Evolutionary conservation across 2,113 vertebrate species (phyloP).

Genomic region (Microtus montanus): DNA sequence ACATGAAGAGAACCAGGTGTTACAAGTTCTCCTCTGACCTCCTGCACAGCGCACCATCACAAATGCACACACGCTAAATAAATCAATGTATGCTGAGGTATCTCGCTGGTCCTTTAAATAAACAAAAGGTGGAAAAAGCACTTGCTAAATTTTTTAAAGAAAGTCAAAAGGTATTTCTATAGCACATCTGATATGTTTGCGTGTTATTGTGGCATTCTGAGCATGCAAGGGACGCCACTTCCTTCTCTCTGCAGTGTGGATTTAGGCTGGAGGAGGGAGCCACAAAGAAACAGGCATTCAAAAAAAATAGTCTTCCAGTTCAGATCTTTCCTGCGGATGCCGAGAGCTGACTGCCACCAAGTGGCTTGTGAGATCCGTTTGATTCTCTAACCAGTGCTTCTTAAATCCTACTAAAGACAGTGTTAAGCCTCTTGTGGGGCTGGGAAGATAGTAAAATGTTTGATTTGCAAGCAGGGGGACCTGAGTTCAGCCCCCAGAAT

Average conservation of each 20-base stretch:
- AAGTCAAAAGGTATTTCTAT: neutral
- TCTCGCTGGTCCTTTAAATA: neutral
- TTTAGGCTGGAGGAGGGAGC: neutral
- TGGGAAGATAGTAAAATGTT: neutral
- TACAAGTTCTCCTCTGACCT: neutral
- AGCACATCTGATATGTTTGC: neutral
- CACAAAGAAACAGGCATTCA: neutral
- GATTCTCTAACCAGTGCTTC: conserved; percentile 76
- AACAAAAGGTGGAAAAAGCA: neutral
- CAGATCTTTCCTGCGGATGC: conserved; percentile 55
- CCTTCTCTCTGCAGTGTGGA: neutral
- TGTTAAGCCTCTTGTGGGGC: conserved; percentile 67
- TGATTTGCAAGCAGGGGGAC: neutral
- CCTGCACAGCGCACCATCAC: neutral
- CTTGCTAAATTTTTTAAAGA: neutral
- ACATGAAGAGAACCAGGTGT: neutral
- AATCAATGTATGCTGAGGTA: neutral
- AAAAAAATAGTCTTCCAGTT: neutral
- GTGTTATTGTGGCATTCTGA: neutral
- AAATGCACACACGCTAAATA: neutral
- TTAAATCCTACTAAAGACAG: conserved; percentile 67
- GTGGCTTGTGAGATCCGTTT: conserved; percentile 80
- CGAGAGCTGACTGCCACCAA: conserved; percentile 81
- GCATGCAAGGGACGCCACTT: neutral
- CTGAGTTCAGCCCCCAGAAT: neutral